Conservation (phyloP, 2,888 invertebrate species). For the Hirtodrosophila confusa region DNA sequence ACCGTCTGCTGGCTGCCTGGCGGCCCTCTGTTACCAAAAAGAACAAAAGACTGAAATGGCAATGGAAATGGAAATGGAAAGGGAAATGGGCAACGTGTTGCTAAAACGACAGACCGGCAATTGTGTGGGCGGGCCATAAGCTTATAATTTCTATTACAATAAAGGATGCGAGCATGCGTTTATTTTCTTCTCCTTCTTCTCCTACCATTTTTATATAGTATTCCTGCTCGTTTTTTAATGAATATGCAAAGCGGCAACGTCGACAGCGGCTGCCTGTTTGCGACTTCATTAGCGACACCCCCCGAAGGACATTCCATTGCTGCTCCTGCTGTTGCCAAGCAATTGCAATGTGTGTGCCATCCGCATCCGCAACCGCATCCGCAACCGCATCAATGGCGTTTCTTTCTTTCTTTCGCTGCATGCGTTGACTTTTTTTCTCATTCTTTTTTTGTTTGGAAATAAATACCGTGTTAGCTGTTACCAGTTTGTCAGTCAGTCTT, state of each 20-base stretch:
- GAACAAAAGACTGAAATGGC: constrained; percentile 56
- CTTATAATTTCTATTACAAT: constrained; percentile 78
- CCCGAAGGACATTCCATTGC: constrained; percentile 34
- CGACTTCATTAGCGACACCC: constrained; percentile 78
- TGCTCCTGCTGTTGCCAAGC: constrained; percentile 70
- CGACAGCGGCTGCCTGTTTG: constrained; percentile 64
- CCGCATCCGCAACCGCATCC: constrained; percentile 17
- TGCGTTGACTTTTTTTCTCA: constrained; percentile 8
- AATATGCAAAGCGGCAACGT: constrained; percentile 60
- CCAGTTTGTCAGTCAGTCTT: constrained; percentile 21
- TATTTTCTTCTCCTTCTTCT: constrained; percentile 7
- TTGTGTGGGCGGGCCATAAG: constrained; percentile 39
- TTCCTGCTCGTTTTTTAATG: constrained; percentile 34
- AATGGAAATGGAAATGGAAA: constrained; percentile 14
- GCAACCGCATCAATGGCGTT: constrained; percentile 26
- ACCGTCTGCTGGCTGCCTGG: constrained; percentile 11
- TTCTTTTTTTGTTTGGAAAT: constrained; percentile 61
- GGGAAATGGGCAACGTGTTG: constrained; percentile 71
- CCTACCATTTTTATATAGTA: constrained; percentile 1
- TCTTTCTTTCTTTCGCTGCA: constrained; percentile 23
- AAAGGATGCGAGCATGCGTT: constrained; percentile 42
- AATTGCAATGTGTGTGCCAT: constrained; percentile 53
- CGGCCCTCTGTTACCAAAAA: constrained; percentile 21
- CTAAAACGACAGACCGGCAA: constrained; percentile 61
- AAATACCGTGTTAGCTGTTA: constrained; percentile 65